These are phyloP conservation scores for Vannuccia rotundouncinata DNA, from an alignment of 2,888 invertebrate species.

Conservation along the genomic window DNA sequence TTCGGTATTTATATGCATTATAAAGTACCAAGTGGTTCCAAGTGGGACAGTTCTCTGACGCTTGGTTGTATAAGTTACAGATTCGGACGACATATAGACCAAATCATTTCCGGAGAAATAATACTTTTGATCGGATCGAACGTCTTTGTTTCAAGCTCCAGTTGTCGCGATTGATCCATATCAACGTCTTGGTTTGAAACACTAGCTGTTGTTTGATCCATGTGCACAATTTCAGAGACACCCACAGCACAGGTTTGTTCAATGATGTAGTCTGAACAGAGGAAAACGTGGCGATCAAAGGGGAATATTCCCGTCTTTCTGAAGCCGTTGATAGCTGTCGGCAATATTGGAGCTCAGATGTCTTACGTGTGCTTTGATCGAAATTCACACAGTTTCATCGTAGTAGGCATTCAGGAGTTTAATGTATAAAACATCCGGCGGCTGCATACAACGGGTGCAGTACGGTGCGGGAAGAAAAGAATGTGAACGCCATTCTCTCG, in stretches of 20 bases:
- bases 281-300: conserved; percentile 5
- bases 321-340: conserved; percentile 24
- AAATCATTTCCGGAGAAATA: conserved; percentile 24
- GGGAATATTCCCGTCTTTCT: conserved; percentile 19
- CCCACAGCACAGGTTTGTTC: conserved; percentile 3
- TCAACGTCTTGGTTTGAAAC: not conserved
- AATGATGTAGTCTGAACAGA: conserved; percentile 3
- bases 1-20: too few relatives aligned
- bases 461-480: conserved; percentile 14
- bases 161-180: conserved; percentile 9
- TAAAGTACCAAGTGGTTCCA: not conserved
- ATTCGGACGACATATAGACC: conserved; percentile 1
- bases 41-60: not conserved
- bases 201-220: conserved; percentile 6
- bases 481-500: not conserved
- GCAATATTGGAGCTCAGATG: conserved; percentile 17
- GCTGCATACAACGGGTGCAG: conserved; percentile 6
- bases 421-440: conserved; percentile 7
- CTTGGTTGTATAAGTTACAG: not conserved
- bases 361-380: not conserved
- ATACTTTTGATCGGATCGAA: not conserved
- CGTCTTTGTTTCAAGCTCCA: not conserved
- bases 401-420: conserved; percentile 10
- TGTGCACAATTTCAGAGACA: not conserved
- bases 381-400: not conserved